Evolutionary conservation across 2,888 invertebrate species (phyloP), one percentile per base, ranked within the genome.

Genomic region (Lysandra coridon): DNA sequence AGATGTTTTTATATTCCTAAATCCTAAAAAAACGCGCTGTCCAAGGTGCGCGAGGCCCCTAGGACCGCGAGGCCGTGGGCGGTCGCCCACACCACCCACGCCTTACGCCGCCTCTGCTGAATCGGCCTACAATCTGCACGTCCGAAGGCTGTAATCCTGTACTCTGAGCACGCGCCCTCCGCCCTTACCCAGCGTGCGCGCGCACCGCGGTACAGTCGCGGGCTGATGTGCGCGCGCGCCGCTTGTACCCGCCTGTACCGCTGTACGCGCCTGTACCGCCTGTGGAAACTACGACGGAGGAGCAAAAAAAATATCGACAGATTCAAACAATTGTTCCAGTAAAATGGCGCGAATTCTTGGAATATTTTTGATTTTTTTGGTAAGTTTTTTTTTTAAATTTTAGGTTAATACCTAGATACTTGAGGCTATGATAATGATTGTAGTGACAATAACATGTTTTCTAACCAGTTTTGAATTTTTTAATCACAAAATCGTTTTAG

Each of bases 201-300:
- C 57, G 79, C 49, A 62, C n/a, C 64, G 33, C n/a, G 44, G 78
- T 79, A 69, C 81, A 83, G 80, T 85, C 75, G 85, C 84, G 76
- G 53, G 79, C 84, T 81, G 85, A 92, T 92, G 92, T 92, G 93
- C 92, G 91, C 85, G 78, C 85, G 91, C 86, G 89, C 84, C 78
- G 82, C 87, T 64, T 69, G 69, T 69, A 69, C 17, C 12, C 88
- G 90, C 80, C 82, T 92, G 49, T 90, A 85, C 82, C 84, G 87
- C 40, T 69, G 69, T 4, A 14, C 87, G 62, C 88, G 89, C 80
- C 82, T 92, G 49, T 90, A 85, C 83, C 84, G 87, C 40, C 82
- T 92, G 73, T 91, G 89, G 89, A 84, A 88, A 53, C 81, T 92
- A 79, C 84, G 85, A 80, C 86, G 90, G 1, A 87, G 84, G 73